Evolutionary conservation across 1,140 invertebrate species (phyloP), one percentile per base, ranked within the genome.

Genomic region (Venturia canescens): DNA sequence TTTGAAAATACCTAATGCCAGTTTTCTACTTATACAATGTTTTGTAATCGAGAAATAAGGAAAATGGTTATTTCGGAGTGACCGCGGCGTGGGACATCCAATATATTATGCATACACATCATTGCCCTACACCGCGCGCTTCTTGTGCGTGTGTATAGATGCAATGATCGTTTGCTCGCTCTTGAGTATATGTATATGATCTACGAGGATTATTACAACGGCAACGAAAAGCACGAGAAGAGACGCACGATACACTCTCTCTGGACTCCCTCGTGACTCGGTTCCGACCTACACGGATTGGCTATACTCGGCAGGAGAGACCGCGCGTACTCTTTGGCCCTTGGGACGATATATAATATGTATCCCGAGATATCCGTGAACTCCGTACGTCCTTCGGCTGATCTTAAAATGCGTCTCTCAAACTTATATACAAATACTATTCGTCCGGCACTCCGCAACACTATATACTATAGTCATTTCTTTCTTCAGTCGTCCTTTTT

Each of bases 151-250:
- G 72, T 69, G 60, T 34, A 78, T 26, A 63, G 16, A 57, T 23
- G 53, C n/a, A n/a, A 69, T 1, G 38, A 44, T 69, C 18, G 63
- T 80, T 66, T 76, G 63, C 53, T 82, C 79, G 80, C 67, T 76
- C 29, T n/a, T n/a, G 57, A 31, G 78, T 29, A 57, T 82, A 87
- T 88, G 78, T 29, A 57, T 82, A 87, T 88, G 87, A 88, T 88
- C 86, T 87, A 88, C 85, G 86, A 78, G 80, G 85, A 82, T 88
- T 88, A 88, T 88, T 88, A 88, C 87, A 87, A 85, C 84, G 79
- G 87, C 87, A 88, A 84, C 81, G 82, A 85, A 44, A 63, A 81
- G 60, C 84, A 86, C 84, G 85, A 87, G 70, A 76, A 53, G 50
- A 53, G 50, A n/a, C 50, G n/a, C n/a, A n/a, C n/a, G n/a, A n/a